Conservation (phyloP, 2,113 vertebrate species). For the Hippocampus barbouri region DNA sequence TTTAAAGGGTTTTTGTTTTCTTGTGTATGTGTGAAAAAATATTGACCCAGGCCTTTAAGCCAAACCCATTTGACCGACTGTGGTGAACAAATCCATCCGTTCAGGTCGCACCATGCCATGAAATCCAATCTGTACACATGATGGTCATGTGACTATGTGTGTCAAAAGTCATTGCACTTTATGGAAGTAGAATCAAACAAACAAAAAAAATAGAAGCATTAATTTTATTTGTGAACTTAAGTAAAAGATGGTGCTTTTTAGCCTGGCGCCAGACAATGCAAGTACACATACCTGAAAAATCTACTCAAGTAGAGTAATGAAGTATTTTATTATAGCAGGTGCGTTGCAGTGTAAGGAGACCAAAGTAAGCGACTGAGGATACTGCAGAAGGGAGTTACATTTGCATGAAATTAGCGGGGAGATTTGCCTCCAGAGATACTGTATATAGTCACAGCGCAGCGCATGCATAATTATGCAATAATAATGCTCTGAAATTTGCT, state of each 20-base stretch:
- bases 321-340: neutral
- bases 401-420: neutral
- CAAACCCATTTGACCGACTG: conserved; percentile 34
- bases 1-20: conserved; percentile 9
- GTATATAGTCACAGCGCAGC: neutral
- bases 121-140: conserved; percentile 38
- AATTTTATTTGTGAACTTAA: no score
- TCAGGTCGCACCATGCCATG: conserved; percentile 39
- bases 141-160: conserved; percentile 25
- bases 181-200: neutral
- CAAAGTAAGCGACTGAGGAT: neutral
- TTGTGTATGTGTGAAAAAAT: conserved; percentile 48
- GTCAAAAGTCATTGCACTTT: neutral
- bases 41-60: conserved; percentile 25
- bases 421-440: neutral
- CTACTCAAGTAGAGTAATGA: neutral
- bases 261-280: no score
- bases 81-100: conserved; percentile 16
- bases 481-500: neutral
- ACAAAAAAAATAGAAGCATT: no score
- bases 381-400: neutral
- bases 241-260: no score
- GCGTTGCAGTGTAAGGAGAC: neutral
- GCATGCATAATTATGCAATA: neutral
- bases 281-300: no score